Base-by-base conservation (phyloP, 2,113 vertebrate species). In the Amphiprion ocellaris region DNA sequence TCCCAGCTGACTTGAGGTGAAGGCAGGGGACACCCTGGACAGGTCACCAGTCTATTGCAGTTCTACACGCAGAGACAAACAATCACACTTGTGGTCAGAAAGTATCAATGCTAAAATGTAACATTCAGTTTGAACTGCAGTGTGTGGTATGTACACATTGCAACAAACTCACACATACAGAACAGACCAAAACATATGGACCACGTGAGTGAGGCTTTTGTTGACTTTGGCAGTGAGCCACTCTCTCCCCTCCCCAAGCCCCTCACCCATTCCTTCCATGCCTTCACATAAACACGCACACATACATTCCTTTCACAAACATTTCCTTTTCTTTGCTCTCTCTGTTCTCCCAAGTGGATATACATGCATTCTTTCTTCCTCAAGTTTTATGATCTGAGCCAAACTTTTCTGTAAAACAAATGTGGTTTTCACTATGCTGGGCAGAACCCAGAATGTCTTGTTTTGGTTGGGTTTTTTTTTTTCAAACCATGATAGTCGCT, bases 191-290 rank as follows among this genome's bases (percentile, higher is more conserved):
- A 63, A 69, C 62, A 74, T 50, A 72, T 24, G n/a, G 14, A 39
- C 39, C 69, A 79, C 46, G n/a, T 79, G 39, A 85, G 24, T 53
- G n/a, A 5, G 69, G 28, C 46, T 61, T 86, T 55, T 87, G 74
- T 68, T 83, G 77, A 75, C 46, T 80, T 85, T 86, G 71, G 30
- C 74, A 0, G 2, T 8, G 33, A 50, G n/a, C 50, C 63, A 46
- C 19, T 10, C 49, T 47, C 60, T 67, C 17, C 16, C 12, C 14
- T 6, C 23, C 49, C 19, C 49, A 4, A 26, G 21, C 21, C 10
- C 65, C 19, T 64, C 33, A 50, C 16, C 39, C 74, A 33, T 72
- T 82, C 73, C 75, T 81, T 85, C 33, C 56, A 58, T 74, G 5
- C 60, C 6, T 2, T 52, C 49, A 52, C 39, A 50, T 55, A 69